Base-by-base conservation (phyloP, 2,113 vertebrate genomes). In the Pelecanoides urinatrix region DNA sequence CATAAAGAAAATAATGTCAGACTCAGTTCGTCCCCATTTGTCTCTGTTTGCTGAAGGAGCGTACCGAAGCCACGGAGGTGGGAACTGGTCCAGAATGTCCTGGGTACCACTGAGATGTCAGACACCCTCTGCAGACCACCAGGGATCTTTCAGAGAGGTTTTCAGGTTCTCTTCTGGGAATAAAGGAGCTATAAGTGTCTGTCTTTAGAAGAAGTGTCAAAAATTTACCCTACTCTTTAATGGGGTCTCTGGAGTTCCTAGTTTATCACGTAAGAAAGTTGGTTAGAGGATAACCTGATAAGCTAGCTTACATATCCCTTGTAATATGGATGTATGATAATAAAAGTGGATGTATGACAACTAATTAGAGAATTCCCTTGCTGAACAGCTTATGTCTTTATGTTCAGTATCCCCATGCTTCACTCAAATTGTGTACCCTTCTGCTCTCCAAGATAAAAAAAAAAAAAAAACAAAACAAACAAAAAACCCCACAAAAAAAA, bases 261-360 rank as follows among this genome's bases (percentile, higher is more conserved):
- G 3, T 26, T 5, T n/a, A 58, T 53, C 40, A 29, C 0, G 0
- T n/a, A 52, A 66, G 49, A 73, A 45, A 79, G 18, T 9, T 0
- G 0, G 9, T 49, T 73, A 34, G 38, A 62, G 34, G 5, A 13
- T 38, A 87, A 47, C 25, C 12, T 82, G 58, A 67, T 44, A 52
- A 68, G 14, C 4, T 80, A 47, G 72, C 74, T 85, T 82, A 4
- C 6, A 25, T 58, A n/a, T 58, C 4, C n/a, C 38, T 88, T 90
- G 30, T 83, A 77, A 72, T 56, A 44, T 36, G 45, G 59, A 23
- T 32, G 38, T 26, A 61, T 13, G 74, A 80, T 56, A 71, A 55
- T 52, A 59, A 59, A 79, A 71, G 62, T 72, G 68, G 16, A 42
- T 81, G 58, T 68, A 53, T 70, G 62, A 77, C 76, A 92, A 89